These are phyloP conservation scores for Chelonoidis abingdonii DNA, from an alignment of 2,113 vertebrate genomes.

Conservation along the genomic window DNA sequence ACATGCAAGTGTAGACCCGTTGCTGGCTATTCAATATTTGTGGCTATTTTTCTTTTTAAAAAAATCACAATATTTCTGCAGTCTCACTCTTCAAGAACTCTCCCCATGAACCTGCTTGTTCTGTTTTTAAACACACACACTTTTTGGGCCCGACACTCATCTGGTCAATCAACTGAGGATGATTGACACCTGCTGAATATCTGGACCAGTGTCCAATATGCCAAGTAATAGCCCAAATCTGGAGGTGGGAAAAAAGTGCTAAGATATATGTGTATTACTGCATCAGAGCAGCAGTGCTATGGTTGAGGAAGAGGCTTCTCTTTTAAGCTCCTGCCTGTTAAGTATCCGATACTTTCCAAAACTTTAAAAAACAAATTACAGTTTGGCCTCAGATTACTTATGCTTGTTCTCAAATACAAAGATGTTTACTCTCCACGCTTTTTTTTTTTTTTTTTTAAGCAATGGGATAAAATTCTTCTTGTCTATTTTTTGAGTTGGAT, in stretches of 20 bases:
- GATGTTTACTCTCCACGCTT: not conserved
- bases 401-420: not conserved
- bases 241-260: not conserved
- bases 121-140: not conserved
- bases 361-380: not conserved
- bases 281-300: not conserved
- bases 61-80: not conserved
- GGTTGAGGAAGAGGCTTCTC: not conserved
- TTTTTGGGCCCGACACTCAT: not conserved
- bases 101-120: not conserved
- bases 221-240: not conserved
- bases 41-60: not conserved
- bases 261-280: accelerated
- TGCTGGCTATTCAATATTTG: not conserved
- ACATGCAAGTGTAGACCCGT: not conserved
- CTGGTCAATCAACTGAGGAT: not conserved
- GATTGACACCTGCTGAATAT: not conserved
- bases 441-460: not conserved
- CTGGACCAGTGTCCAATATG: not conserved
- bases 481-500: not conserved
- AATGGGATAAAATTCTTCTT: not conserved
- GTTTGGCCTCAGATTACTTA: not conserved
- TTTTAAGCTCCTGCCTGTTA: not conserved
- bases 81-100: not conserved
- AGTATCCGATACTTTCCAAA: not conserved